Percentiles rank a stretch among this genome's conserved stretches.
Evolutionary conservation across 2,888 invertebrate genomes (phyloP).

Genomic region (Eudasyphora cyanicolor): DNA sequence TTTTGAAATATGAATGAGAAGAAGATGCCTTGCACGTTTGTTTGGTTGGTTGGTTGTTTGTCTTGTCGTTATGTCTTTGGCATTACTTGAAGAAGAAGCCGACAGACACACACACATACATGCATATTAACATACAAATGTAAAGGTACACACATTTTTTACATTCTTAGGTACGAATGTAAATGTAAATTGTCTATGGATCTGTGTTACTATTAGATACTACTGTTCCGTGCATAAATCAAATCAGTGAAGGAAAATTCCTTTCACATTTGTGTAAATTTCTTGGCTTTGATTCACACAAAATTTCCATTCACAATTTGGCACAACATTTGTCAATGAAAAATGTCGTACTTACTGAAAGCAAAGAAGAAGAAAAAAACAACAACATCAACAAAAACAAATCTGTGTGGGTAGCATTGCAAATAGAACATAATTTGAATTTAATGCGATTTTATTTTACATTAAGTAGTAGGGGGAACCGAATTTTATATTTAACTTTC

Average conservation of each 20-base stretch:
- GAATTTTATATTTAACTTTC: too few species aligned
- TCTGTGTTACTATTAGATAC: not conserved
- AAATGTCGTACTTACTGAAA: too few species aligned
- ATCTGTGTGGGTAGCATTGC: not conserved
- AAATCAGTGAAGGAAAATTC: constrained; percentile 4
- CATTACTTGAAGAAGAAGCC: not conserved
- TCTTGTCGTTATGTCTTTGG: not conserved
- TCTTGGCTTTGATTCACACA: not conserved
- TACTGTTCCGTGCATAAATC: constrained; percentile 1
- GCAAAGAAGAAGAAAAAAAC: not conserved
- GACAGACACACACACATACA: not conserved
- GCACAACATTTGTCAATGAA: constrained; percentile 11
- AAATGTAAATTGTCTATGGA: too few species aligned
- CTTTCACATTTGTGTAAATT: constrained; percentile 6
- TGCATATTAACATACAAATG: too few species aligned
- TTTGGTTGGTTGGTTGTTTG: not conserved
- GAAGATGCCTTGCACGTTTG: not conserved
- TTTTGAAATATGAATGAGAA: not conserved
- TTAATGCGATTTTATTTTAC: not conserved
- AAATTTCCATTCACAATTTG: not conserved
- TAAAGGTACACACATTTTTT: too few species aligned
- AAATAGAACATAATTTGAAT: not conserved
- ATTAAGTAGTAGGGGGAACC: not conserved
- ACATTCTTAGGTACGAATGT: too few species aligned
- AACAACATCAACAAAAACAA: too few species aligned